Evolutionary conservation across 2,888 invertebrate genomes (phyloP), one percentile per base, ranked within the genome.

Genomic region (Chymomyza amoena): DNA sequence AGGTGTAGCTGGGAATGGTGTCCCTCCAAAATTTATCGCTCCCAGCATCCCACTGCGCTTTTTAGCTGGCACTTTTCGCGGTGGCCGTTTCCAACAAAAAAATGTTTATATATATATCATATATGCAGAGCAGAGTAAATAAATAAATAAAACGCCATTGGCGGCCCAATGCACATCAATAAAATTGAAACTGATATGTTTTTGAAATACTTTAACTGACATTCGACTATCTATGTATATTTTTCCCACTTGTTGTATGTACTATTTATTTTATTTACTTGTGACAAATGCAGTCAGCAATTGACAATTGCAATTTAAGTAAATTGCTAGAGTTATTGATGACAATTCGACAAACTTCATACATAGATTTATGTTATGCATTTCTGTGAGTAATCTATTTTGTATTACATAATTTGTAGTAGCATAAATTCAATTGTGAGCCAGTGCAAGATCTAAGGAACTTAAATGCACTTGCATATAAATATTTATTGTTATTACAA

Each of bases 401-500:
- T 68, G 75, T 78, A 85, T 85, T 83, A 13, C 13, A 45, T 45
- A 87, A 87, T 80, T 87, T 85, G 68, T 61, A 57, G 57, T 52
- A 67, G 67, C 65, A 75, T 84, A 84, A 81, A 84, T 84, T 10
- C 13, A 45, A 4, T 45, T 73, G 70, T 61, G 64, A 45, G 39
- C 39, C 13, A 45, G 39, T 45, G 39, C 1, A 45, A 45, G 13
- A 45, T 10, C 13, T 7, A 25, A 57, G 73, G 71, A 84, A 82
- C 87, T 85, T 85, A 85, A 82, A 87, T 74, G 72, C 78, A 78
- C 73, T 71, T 72, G 59, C 66, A 70, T 77, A 87, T 87, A 87
- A 83, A 86, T 87, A 84, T 84, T 84, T 76, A 84, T 85, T 85
- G 85, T 74, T 70, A 77, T 87, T 82, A 72, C 87, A 84, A 77